Evolutionary conservation across 1,140 invertebrate genomes (phyloP).

Genomic region (Propsilocerus akamusi): DNA sequence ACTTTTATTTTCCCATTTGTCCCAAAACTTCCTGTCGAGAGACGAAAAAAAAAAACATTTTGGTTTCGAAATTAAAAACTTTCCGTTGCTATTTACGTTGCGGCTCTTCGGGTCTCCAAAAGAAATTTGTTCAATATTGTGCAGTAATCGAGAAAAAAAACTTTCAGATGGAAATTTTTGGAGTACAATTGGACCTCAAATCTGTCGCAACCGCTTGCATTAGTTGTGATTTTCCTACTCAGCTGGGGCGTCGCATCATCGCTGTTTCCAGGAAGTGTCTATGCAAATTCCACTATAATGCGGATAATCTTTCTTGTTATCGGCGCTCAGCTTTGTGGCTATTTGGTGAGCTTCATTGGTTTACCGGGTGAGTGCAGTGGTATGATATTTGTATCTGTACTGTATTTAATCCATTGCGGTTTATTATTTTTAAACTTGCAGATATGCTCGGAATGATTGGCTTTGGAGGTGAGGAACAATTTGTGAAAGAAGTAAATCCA

Average conservation of each 20-base stretch:
- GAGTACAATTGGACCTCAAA: slow-evolving; percentile 14
- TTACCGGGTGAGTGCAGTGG: slow-evolving; percentile 10
- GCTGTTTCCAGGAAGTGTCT: slow-evolving; percentile 12
- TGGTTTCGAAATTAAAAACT: too few species aligned
- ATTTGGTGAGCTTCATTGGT: slow-evolving; percentile 16
- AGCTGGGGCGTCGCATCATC: slow-evolving; percentile 15
- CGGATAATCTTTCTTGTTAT: slow-evolving; percentile 20
- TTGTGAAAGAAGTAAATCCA: too few species aligned
- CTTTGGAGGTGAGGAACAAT: slow-evolving; percentile 11
- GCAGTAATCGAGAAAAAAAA: too few species aligned
- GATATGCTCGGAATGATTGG: slow-evolving; percentile 25
- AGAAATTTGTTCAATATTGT: too few species aligned
- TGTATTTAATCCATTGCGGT: not conserved
- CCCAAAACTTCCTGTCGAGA: too few species aligned
- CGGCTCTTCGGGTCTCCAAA: too few species aligned
- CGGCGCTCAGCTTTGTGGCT: slow-evolving; percentile 18
- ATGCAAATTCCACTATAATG: slow-evolving; percentile 15
- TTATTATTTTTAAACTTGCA: not conserved
- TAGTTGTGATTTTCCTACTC: slow-evolving; percentile 15
- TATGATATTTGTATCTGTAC: not conserved
- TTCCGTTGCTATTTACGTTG: too few species aligned
- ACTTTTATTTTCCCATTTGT: too few species aligned
- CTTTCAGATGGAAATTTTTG: slow-evolving; percentile 17
- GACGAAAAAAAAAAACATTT: too few species aligned
- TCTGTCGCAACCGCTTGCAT: slow-evolving; percentile 16